A percentile compares a stretch with the other conserved stretches of the same genome.
These are phyloP conservation scores for Ariolimax columbianus DNA, from an alignment of 2,888 invertebrate genomes.

Conservation along the genomic window DNA sequence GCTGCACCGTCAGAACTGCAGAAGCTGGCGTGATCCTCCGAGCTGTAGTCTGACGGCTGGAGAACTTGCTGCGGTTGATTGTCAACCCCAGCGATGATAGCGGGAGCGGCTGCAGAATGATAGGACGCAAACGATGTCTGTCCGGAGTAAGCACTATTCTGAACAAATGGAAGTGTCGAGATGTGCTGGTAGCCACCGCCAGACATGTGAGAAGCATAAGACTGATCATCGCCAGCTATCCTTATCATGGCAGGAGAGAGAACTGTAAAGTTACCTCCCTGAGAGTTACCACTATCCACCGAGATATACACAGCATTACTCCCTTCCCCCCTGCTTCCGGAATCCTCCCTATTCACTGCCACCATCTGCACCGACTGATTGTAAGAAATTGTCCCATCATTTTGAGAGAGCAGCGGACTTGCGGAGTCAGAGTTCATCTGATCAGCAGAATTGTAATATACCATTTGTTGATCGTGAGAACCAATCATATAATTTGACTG, in stretches of 20 bases:
- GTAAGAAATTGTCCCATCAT: slow-evolving; percentile 27
- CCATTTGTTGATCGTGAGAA: slow-evolving; percentile 31
- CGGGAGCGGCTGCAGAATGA: neutral
- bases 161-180: slow-evolving; percentile 51
- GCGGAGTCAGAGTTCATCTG: slow-evolving; percentile 23
- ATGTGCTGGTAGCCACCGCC: slow-evolving; percentile 41
- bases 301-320: slow-evolving; percentile 38
- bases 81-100: neutral
- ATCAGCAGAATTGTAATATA: slow-evolving; percentile 26
- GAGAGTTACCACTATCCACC: slow-evolving; percentile 15
- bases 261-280: slow-evolving; percentile 21
- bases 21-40: slow-evolving; percentile 29
- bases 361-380: slow-evolving; percentile 32
- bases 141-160: slow-evolving; percentile 41
- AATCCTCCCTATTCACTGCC: slow-evolving; percentile 17
- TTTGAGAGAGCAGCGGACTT: neutral
- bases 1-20: slow-evolving; percentile 19
- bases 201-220: neutral
- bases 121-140: slow-evolving; percentile 22
- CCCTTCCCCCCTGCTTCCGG: slow-evolving; percentile 12
- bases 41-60: slow-evolving; percentile 9
- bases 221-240: neutral
- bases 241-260: slow-evolving; percentile 41
- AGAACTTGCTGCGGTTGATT: slow-evolving; percentile 28
- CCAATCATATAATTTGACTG: slow-evolving; percentile 38